A percentile compares a stretch with the other conserved stretches of the same genome.
These are phyloP conservation scores for Meiosimyza decipiens DNA, from an alignment of 2,888 invertebrate genomes.

Conservation along the genomic window DNA sequence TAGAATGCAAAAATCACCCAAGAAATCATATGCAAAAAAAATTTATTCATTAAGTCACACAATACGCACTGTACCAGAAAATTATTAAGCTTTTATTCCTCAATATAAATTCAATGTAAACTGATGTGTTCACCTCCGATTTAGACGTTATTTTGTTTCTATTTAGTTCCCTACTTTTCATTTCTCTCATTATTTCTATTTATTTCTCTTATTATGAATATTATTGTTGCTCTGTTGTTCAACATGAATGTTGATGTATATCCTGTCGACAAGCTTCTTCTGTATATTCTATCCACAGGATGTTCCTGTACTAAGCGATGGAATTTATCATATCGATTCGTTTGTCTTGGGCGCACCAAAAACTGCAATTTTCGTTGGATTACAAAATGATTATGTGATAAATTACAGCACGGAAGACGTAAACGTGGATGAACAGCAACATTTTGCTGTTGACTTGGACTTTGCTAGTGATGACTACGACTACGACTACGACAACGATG, in stretches of 20 bases:
- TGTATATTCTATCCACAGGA: constrained; percentile 61
- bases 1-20: too few relatives aligned
- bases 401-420: constrained; percentile 44
- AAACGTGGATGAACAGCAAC: constrained; percentile 30
- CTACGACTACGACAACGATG: constrained; percentile 19
- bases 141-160: neutral
- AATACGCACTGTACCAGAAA: too few relatives aligned
- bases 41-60: too few relatives aligned
- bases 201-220: neutral
- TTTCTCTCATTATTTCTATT: neutral
- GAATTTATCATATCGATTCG: constrained; percentile 64
- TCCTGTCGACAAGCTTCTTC: constrained; percentile 51
- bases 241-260: constrained; percentile 21
- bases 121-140: too few relatives aligned
- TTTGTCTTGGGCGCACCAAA: constrained; percentile 63
- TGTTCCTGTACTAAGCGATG: constrained; percentile 57
- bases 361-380: constrained; percentile 64
- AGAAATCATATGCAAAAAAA: too few relatives aligned
- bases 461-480: constrained; percentile 39
- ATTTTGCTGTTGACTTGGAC: constrained; percentile 36
- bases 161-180: neutral
- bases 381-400: constrained; percentile 61
- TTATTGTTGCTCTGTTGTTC: constrained; percentile 11
- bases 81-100: too few relatives aligned
- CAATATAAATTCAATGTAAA: too few relatives aligned